Evolutionary conservation across 2,113 vertebrate species (phyloP).

Genomic region (Elephantulus edwardii): DNA sequence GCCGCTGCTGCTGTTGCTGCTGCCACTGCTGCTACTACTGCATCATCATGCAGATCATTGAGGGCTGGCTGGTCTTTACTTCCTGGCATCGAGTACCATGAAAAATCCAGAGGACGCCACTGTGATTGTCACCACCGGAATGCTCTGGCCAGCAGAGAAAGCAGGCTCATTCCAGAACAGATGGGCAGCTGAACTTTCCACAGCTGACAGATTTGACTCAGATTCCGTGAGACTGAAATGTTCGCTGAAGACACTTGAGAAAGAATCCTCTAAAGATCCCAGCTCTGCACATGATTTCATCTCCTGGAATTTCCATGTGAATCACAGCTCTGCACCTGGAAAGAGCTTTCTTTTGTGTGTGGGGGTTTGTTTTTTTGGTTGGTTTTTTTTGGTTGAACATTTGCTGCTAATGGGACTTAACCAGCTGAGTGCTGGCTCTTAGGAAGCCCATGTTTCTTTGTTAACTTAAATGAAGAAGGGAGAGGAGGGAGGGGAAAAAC

Average conservation of each 20-base stretch:
- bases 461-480: conserved; percentile 73
- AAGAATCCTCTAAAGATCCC: conserved; percentile 68
- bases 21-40: background rate
- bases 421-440: conserved; percentile 62
- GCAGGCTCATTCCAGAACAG: conserved; percentile 64
- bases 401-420: conserved; percentile 79
- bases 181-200: conserved; percentile 54
- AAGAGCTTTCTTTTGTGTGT: conserved; percentile 67
- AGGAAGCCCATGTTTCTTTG: conserved; percentile 69
- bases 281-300: conserved; percentile 74
- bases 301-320: conserved; percentile 81
- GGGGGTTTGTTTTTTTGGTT: conserved; percentile 6
- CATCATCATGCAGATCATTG: background rate
- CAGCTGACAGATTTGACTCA: conserved; percentile 74
- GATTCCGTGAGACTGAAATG: conserved; percentile 66
- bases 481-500: conserved; percentile 52
- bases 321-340: conserved; percentile 81
- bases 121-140: background rate
- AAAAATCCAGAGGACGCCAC: conserved; percentile 38
- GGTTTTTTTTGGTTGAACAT: conserved; percentile 69
- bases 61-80: conserved; percentile 52
- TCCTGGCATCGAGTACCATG: conserved; percentile 49
- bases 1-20: background rate
- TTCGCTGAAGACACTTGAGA: conserved; percentile 71
- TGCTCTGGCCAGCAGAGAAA: conserved; percentile 61